Evolutionary conservation across 2,113 vertebrate species (phyloP).

Genomic region (Microtus pennsylvanicus): DNA sequence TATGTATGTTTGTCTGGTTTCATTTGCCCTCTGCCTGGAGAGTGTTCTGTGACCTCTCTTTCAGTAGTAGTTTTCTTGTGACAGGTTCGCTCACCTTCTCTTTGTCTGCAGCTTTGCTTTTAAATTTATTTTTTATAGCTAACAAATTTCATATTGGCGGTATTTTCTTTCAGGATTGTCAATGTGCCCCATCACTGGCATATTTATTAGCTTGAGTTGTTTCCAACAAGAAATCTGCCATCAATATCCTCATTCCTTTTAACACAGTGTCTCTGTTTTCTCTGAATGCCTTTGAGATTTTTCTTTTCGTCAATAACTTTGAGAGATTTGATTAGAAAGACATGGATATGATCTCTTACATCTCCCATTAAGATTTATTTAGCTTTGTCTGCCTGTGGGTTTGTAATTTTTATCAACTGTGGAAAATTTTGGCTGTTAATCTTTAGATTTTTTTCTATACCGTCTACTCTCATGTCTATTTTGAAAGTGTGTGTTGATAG

Average conservation of each 20-base stretch:
- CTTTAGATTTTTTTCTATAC: not conserved
- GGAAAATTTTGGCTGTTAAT: not conserved
- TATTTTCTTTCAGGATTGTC: not conserved
- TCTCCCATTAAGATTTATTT: not conserved
- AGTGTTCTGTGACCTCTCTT: not conserved
- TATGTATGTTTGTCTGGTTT: not conserved
- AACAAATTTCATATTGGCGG: not conserved
- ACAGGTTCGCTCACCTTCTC: not conserved
- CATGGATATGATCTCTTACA: not conserved
- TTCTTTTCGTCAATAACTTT: not conserved
- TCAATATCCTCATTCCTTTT: not conserved
- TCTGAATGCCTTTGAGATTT: not conserved
- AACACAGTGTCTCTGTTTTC: not conserved
- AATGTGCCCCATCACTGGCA: not conserved
- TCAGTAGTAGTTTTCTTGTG: not conserved
- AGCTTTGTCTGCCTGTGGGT: not conserved
- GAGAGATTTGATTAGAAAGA: not conserved
- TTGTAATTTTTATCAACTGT: not conserved
- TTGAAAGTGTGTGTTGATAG: not conserved
- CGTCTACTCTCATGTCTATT: not conserved
- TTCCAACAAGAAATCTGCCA: constrained; percentile 10
- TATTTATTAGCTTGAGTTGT: not conserved
- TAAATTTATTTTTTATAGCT: constrained; percentile 21
- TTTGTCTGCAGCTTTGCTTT: not conserved
- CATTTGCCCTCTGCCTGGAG: not conserved